phyloP scores from a whole-genome alignment of 2,797 vertebrate species.

The Florisuga fusca region DNA sequence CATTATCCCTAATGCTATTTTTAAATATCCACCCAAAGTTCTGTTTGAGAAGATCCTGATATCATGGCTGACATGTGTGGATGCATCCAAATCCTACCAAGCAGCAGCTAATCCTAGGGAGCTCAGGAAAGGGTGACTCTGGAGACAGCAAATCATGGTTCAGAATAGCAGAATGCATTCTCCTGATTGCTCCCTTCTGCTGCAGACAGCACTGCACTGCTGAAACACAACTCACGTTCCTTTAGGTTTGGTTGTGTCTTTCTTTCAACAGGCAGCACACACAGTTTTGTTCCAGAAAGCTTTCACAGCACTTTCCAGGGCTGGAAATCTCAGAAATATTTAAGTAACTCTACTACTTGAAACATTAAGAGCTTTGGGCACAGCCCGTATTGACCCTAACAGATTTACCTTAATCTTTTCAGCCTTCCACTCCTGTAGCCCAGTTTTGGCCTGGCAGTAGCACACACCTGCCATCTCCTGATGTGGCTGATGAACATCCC shows the following conservation, averaged over 20 bases:
- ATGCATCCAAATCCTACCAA: neutral
- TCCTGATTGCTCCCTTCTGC: neutral
- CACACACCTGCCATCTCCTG: rapidly evolving
- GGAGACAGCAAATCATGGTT: neutral
- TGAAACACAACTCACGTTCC: neutral
- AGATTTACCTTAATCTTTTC: neutral
- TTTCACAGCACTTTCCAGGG: neutral
- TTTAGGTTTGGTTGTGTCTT: neutral
- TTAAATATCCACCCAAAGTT: neutral
- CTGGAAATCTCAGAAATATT: neutral
- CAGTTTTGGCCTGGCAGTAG: neutral
- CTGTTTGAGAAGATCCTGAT: neutral
- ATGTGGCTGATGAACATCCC: neutral
- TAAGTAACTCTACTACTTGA: neutral
- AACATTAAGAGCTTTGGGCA: neutral
- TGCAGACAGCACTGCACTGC: rapidly evolving
- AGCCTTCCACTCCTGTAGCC: neutral
- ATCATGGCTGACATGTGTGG: neutral
- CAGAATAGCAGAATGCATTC: neutral
- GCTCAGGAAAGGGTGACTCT: neutral
- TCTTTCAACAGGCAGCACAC: neutral
- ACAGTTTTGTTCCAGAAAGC: neutral
- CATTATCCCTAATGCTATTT: neutral
- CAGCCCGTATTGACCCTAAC: neutral
- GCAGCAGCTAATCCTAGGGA: neutral